These are phyloP conservation scores for Silurus meridionalis DNA, from an alignment of 2,113 vertebrate genomes.

Conservation along the genomic window DNA sequence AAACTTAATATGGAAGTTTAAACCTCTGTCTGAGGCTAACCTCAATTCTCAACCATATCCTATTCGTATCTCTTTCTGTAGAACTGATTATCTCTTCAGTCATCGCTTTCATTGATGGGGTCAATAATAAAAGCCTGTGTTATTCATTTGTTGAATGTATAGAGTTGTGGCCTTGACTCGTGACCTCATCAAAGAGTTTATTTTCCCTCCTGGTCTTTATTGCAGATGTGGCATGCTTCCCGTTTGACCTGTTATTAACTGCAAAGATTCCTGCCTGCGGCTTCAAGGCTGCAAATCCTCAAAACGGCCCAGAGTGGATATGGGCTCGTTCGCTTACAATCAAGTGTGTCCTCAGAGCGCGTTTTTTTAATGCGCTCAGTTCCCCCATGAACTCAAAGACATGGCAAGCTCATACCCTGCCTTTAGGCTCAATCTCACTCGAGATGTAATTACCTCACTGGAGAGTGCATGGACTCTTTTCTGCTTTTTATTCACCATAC, in stretches of 20 bases:
- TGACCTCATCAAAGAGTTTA: conserved; percentile 61
- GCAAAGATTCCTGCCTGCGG: not conserved
- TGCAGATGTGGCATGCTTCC: conserved; percentile 53
- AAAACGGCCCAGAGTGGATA: conserved; percentile 8
- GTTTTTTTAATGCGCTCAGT: conserved; percentile 40
- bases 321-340: conserved; percentile 28
- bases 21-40: not conserved
- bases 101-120: not conserved
- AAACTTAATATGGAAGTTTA: not conserved
- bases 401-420: conserved; percentile 43
- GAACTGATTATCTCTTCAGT: not conserved
- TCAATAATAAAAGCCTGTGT: not conserved
- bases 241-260: conserved; percentile 28
- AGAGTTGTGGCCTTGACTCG: conserved; percentile 59
- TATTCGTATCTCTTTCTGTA: not conserved
- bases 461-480: conserved; percentile 39
- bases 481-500: conserved; percentile 54
- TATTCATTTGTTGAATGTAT: conserved; percentile 36
- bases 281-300: conserved; percentile 19
- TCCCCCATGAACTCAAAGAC: conserved; percentile 22
- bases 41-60: not conserved
- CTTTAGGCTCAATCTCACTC: conserved; percentile 58
- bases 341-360: conserved; percentile 31
- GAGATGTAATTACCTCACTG: conserved; percentile 67
- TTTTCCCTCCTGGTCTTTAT: conserved; percentile 51